A percentile compares a stretch with the other conserved stretches of the same genome.
These are phyloP conservation scores for Percopsis omiscomaycus DNA, from an alignment of 2,797 vertebrate species.

Conservation along the genomic window DNA sequence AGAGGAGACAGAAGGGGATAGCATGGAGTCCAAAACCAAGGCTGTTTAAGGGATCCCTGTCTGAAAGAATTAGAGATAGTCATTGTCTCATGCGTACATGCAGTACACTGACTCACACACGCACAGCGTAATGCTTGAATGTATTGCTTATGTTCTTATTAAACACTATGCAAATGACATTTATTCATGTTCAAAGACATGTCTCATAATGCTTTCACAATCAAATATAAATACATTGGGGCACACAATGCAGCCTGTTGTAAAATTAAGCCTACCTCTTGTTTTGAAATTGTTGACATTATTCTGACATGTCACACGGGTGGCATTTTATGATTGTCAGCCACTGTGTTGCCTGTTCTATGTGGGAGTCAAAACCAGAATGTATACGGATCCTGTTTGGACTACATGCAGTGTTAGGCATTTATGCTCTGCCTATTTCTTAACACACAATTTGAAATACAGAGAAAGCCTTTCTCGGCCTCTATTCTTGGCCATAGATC, in stretches of 20 bases:
- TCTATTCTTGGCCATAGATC: constrained; percentile 74
- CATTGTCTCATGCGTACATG: not conserved
- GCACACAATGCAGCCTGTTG: constrained; percentile 1
- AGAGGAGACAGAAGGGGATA: constrained; percentile 72
- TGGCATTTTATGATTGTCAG: constrained; percentile 52
- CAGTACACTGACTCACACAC: constrained; percentile 12
- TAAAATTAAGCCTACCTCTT: not conserved
- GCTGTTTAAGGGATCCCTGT: constrained; percentile 83
- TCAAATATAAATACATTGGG: not conserved
- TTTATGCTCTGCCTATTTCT: constrained; percentile 71
- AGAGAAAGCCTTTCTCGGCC: constrained; percentile 69
- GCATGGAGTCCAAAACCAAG: constrained; percentile 77
- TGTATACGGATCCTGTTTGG: constrained; percentile 37
- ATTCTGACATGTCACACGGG: constrained; percentile 41
- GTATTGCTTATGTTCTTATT: constrained; percentile 37
- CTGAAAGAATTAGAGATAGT: constrained; percentile 68
- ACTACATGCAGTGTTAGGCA: constrained; percentile 71
- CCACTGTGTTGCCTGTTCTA: constrained; percentile 48
- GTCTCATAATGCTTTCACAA: constrained; percentile 18
- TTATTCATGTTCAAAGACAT: constrained; percentile 40
- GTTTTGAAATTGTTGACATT: not conserved
- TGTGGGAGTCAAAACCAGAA: constrained; percentile 61
- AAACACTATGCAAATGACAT: constrained; percentile 58
- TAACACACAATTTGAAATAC: constrained; percentile 74
- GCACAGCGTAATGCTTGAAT: constrained; percentile 35